phyloP scores from a whole-genome alignment of 2,113 vertebrate species.

The Gulo gulo region DNA sequence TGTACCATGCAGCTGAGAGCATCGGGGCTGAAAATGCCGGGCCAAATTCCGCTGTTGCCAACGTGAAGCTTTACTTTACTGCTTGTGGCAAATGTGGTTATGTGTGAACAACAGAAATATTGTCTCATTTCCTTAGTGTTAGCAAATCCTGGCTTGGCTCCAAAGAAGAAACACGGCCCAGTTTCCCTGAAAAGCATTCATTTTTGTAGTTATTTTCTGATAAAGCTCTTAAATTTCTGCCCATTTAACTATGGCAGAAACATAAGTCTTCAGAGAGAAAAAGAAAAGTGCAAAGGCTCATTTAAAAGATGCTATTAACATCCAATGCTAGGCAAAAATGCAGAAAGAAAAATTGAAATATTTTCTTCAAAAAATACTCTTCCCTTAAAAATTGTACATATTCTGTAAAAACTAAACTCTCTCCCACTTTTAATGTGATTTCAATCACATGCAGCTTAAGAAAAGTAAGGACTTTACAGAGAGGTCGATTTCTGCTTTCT shows the following conservation, averaged over 20 bases:
- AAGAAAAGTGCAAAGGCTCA: background rate
- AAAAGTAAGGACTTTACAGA: background rate
- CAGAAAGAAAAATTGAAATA: background rate
- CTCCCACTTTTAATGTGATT: background rate
- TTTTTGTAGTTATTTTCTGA: constrained; percentile 41
- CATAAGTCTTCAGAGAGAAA: background rate
- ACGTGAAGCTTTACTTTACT: background rate
- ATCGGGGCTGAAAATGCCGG: background rate
- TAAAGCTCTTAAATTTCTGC: constrained; percentile 48
- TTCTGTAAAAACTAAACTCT: background rate
- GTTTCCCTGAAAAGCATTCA: constrained; percentile 1
- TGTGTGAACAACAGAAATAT: constrained; percentile 54
- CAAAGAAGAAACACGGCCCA: background rate
- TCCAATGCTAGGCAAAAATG: background rate
- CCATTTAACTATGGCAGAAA: constrained; percentile 45
- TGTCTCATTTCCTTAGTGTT: constrained; percentile 41
- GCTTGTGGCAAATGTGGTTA: constrained; percentile 36
- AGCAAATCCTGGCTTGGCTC: constrained; percentile 17
- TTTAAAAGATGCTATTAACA: background rate
- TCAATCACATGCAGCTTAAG: background rate
- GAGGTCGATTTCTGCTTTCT: background rate
- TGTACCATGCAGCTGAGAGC: background rate
- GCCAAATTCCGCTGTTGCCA: background rate
- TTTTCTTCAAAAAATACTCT: constrained; percentile 4
- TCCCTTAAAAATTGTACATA: background rate